Conservation (phyloP, 1,140 invertebrate species). For the Ceratosolen solmsi region DNA sequence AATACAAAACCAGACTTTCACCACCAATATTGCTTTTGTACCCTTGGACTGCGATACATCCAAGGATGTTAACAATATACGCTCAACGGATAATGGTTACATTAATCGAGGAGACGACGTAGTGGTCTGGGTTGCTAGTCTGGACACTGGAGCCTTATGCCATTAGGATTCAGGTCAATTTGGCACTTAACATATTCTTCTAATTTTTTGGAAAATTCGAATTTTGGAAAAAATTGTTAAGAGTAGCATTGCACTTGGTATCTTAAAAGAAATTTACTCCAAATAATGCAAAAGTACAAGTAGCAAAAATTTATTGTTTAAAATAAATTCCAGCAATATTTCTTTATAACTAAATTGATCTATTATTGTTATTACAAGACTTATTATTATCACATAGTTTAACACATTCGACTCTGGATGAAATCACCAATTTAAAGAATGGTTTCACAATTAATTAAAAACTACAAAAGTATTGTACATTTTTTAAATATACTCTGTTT, state of each 20-base stretch:
- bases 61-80: no score
- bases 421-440: background rate
- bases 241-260: background rate
- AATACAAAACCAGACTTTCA: constrained; percentile 67
- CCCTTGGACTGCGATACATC: no score
- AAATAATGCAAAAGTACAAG: no score
- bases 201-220: no score
- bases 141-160: no score
- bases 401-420: constrained; percentile 1
- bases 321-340: background rate
- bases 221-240: no score
- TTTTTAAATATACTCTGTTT: constrained; percentile 3
- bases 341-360: background rate
- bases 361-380: background rate
- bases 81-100: no score
- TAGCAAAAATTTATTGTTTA: background rate
- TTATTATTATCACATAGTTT: constrained; percentile 8
- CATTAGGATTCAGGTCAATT: no score
- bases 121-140: no score
- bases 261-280: constrained; percentile 1
- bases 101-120: no score
- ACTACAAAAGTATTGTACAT: constrained; percentile 11
- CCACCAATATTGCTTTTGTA: constrained; percentile 65
- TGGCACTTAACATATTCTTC: no score
- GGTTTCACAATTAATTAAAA: background rate